phyloP scores from a whole-genome alignment of 2,113 vertebrate species.

The Panthera leo region DNA sequence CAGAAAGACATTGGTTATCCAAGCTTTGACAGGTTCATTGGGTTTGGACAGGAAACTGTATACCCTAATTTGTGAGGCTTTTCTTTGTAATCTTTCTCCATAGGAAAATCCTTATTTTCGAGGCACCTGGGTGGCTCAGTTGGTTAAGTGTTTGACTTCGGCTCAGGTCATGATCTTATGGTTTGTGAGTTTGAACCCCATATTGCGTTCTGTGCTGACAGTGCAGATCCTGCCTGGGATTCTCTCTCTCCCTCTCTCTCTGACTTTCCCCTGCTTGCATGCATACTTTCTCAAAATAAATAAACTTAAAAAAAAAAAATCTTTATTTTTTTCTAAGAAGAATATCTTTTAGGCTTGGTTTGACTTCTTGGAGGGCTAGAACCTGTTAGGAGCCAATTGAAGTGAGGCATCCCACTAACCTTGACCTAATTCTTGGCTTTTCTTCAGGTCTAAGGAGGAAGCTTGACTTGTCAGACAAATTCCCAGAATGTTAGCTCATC shows the following conservation, averaged over 20 bases:
- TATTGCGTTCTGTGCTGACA: no score
- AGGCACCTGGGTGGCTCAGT: no score
- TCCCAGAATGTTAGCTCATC: background rate
- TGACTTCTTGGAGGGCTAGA: conserved; percentile 16
- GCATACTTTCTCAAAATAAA: no score
- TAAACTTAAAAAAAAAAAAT: background rate
- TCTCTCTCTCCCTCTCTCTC: no score
- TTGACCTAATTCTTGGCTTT: background rate
- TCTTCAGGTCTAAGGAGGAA: background rate
- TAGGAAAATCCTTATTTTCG: background rate
- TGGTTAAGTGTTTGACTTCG: no score
- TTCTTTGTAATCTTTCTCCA: background rate
- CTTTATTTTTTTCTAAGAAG: conserved; percentile 21
- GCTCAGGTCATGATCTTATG: no score
- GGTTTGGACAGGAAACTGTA: conserved; percentile 47
- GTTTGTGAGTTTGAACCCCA: no score
- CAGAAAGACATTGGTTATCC: conserved; percentile 60
- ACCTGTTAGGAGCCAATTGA: background rate
- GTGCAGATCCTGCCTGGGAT: no score
- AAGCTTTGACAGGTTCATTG: conserved; percentile 59
- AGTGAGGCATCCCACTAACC: background rate
- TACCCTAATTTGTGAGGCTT: conserved; percentile 20
- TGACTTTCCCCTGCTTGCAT: no score
- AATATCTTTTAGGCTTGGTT: conserved; percentile 42
- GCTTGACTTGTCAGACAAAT: background rate